phyloP scores from a whole-genome alignment of 2,113 vertebrate genomes.

The Serinus canaria region DNA sequence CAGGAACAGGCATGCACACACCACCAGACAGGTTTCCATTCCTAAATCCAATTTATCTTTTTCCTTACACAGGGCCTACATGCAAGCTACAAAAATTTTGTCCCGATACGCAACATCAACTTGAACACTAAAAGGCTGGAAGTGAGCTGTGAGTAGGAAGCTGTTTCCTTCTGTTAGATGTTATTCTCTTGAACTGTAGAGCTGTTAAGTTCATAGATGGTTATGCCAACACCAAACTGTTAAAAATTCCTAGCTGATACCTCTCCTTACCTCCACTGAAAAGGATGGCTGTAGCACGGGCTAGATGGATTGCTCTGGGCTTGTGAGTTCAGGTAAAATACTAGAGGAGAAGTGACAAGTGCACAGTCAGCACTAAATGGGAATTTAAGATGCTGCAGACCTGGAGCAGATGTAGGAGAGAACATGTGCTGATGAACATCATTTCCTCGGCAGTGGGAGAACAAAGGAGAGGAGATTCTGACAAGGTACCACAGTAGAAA shows the following conservation, averaged over 20 bases:
- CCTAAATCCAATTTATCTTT: background rate
- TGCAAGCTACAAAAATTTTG: background rate
- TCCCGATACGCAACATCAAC: background rate
- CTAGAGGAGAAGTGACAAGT: slow-evolving; percentile 82
- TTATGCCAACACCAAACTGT: slow-evolving; percentile 8
- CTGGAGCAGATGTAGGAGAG: slow-evolving; percentile 82
- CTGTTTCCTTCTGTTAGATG: background rate
- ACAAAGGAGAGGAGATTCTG: slow-evolving; percentile 92
- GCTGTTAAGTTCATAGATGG: background rate
- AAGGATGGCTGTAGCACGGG: slow-evolving; percentile 79
- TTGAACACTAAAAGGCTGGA: background rate
- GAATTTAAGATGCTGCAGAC: slow-evolving; percentile 75
- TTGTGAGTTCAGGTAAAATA: slow-evolving; percentile 75
- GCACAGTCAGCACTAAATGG: slow-evolving; percentile 82
- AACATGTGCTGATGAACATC: slow-evolving; percentile 87
- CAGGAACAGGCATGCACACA: background rate
- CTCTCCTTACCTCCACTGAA: slow-evolving; percentile 93
- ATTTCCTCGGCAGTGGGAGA: slow-evolving; percentile 88
- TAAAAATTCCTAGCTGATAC: background rate
- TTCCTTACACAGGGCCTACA: background rate
- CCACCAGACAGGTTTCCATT: background rate
- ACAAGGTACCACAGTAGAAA: slow-evolving; percentile 64
- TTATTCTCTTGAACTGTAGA: background rate
- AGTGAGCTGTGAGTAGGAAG: background rate
- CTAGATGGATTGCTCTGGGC: slow-evolving; percentile 77